Evolutionary conservation across 2,113 vertebrate species (phyloP).

Genomic region (Syngnathus scovelli): DNA sequence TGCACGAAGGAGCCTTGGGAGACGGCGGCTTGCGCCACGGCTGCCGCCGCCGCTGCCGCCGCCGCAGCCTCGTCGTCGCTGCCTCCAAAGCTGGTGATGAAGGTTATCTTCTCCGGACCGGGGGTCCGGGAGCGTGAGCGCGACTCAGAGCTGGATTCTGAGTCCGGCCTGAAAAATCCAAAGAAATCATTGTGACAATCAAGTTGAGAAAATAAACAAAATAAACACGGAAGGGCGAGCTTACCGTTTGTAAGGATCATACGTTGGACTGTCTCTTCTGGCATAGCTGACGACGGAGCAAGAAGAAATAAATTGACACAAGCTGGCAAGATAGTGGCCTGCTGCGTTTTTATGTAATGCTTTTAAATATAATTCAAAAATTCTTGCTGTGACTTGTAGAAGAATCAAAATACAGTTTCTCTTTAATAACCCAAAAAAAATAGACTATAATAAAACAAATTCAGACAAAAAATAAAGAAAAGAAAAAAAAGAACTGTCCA

Average conservation of each 20-base stretch:
- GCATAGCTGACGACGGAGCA: constrained; percentile 77
- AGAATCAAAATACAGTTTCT: not conserved
- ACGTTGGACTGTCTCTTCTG: constrained; percentile 91
- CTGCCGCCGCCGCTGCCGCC: constrained; percentile 25
- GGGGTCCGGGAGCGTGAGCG: constrained; percentile 82
- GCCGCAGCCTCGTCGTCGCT: constrained; percentile 83
- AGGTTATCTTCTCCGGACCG: constrained; percentile 88
- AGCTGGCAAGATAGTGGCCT: not conserved
- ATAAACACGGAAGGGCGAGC: not conserved
- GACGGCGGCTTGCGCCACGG: constrained; percentile 52
- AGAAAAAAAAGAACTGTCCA: not conserved
- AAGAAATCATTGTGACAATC: not conserved
- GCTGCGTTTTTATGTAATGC: no score
- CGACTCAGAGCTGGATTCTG: constrained; percentile 81
- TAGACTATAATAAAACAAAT: no score
- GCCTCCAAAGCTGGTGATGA: constrained; percentile 94
- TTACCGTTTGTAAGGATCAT: constrained; percentile 93
- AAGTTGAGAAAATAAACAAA: not conserved
- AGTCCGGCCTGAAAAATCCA: constrained; percentile 69
- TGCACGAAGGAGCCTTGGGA: constrained; percentile 67
- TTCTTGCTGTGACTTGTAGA: no score
- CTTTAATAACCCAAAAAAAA: not conserved
- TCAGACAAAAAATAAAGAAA: not conserved
- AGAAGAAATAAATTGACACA: not conserved
- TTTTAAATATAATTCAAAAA: no score